Base-by-base conservation (phyloP, 1,140 invertebrate genomes). In the Bombus sylvicola region DNA sequence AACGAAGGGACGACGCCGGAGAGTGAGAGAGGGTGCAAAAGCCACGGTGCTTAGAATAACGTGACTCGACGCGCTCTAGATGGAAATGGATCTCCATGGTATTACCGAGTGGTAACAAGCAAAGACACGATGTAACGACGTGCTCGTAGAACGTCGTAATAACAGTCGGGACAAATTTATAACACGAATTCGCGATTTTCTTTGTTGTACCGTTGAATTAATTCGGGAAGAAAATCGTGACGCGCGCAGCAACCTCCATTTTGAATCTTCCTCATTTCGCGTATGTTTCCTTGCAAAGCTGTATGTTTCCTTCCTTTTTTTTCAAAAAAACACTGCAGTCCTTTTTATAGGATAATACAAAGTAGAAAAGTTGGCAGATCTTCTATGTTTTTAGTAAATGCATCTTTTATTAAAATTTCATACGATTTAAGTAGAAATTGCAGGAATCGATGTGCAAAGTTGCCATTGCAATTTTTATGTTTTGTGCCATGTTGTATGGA, bases 11-110 rank as follows among this genome's bases (percentile, higher is more conserved):
- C 80, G 81, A 76, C 68, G 71, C 83, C 22, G 25, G 25, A 12
- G 57, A 31, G 85, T 5, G 57, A 22, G 85, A 86, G 80, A 91
- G 92, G 88, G 84, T 85, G 90, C 85, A 91, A 91, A 88, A 87
- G 90, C 89, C 87, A 88, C 86, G 85, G 72, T 81, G 86, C 88
- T 92, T 89, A 85, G 81, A 87, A 90, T 90, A 90, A 90, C 88
- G 88, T 73, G 77, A 28, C 47, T 57, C 59, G 72, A 89, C 85
- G 57, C 57, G 13, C 41, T 68, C 47, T 79, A 59, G 80, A 87
- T 87, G 85, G 80, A 81, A 89, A 89, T 81, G 79, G 80, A 87
- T 89, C 85, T 81, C 73, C 77, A 25, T 8, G 72, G 59, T 77
- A 83, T 77, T 69, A n/a, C 39, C 13, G 28, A 15, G 25, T 43